Evolutionary conservation across 2,797 vertebrate genomes (phyloP).

Genomic region (Micropoecilia bifurca): DNA sequence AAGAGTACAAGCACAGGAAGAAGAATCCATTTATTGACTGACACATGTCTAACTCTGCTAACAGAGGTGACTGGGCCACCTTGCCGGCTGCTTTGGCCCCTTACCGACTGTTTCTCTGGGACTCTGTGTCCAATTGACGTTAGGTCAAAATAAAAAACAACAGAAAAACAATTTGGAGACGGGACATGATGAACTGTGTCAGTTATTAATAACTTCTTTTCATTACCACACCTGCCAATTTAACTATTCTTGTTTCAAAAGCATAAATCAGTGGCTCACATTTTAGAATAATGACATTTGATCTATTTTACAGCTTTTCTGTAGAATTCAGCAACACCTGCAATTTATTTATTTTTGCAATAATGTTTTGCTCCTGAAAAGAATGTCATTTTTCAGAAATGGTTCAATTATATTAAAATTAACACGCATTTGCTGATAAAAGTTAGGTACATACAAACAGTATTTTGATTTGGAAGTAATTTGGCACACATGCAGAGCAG

Average conservation of each 20-base stretch:
- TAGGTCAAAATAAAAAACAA: not conserved
- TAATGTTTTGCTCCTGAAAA: not conserved
- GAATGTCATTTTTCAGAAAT: not conserved
- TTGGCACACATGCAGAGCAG: not conserved
- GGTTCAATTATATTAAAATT: not conserved
- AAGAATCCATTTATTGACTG: conserved; percentile 3
- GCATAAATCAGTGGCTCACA: not conserved
- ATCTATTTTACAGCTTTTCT: not conserved
- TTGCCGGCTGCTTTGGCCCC: not conserved
- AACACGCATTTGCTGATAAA: not conserved
- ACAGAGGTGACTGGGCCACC: not conserved
- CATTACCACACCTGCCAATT: not conserved
- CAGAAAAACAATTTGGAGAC: not conserved
- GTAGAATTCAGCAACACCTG: not conserved
- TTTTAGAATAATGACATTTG: not conserved
- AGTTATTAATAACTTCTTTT: not conserved
- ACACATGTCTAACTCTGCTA: not conserved
- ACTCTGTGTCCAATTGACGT: not conserved
- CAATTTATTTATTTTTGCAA: not conserved
- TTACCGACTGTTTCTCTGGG: not conserved
- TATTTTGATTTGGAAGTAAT: not conserved
- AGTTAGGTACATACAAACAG: not conserved
- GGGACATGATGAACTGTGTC: not conserved
- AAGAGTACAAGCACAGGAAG: not conserved
- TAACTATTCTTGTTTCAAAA: not conserved